phyloP scores from a whole-genome alignment of 2,113 vertebrate species.

The Cephalopholis sonnerati region DNA sequence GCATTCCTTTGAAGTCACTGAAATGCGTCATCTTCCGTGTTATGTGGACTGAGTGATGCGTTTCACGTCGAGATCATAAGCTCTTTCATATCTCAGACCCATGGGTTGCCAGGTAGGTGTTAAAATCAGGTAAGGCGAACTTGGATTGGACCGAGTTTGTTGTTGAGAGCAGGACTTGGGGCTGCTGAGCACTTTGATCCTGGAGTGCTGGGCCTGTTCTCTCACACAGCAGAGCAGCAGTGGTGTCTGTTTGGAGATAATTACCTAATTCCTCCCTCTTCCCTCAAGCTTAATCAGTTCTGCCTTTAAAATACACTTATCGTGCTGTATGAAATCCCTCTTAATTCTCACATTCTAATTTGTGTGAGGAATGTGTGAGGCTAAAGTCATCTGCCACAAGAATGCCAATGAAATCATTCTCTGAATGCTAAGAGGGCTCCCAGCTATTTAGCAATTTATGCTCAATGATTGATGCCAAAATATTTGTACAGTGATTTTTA shows the following conservation, averaged over 20 bases:
- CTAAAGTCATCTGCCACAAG: conserved; percentile 72
- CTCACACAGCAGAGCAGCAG: conserved; percentile 54
- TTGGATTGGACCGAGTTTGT: conserved; percentile 47
- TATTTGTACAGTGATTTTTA: conserved; percentile 75
- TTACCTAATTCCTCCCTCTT: conserved; percentile 69
- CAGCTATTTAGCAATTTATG: conserved; percentile 74
- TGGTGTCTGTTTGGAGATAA: conserved; percentile 69
- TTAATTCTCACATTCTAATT: conserved; percentile 76
- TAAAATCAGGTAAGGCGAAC: conserved; percentile 46
- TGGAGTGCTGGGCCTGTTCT: conserved; percentile 33
- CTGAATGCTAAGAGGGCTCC: conserved; percentile 69
- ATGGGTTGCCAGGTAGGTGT: conserved; percentile 62
- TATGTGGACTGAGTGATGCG: conserved; percentile 18
- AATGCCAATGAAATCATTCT: conserved; percentile 69
- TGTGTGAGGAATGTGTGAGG: conserved; percentile 59
- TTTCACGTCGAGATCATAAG: conserved; percentile 36
- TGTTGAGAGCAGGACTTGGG: conserved; percentile 19
- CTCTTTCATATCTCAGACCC: conserved; percentile 20
- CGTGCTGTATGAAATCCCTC: conserved; percentile 67
- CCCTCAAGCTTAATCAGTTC: conserved; percentile 72
- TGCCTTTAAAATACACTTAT: conserved; percentile 74
- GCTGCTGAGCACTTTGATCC: conserved; percentile 58
- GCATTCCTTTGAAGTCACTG: conserved; percentile 58
- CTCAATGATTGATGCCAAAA: conserved; percentile 74
- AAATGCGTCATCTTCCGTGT: conserved; percentile 31